Evolutionary conservation across 2,888 invertebrate species (phyloP).

Genomic region (Acanthopleura granulata): DNA sequence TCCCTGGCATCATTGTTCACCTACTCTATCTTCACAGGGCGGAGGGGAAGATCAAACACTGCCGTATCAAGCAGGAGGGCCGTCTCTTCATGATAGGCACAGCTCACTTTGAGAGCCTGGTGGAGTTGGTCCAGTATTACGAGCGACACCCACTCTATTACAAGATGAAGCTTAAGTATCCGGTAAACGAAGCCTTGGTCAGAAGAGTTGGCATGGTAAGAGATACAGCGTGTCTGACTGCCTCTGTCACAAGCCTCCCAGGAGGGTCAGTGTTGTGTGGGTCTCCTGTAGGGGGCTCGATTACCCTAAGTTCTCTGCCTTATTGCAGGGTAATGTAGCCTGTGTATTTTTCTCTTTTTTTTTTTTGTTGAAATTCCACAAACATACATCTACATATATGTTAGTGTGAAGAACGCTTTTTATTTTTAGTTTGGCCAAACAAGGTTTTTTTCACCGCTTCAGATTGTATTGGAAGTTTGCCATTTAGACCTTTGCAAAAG

Average conservation of each 20-base stretch:
- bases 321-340: not conserved
- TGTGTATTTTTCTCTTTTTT: not conserved
- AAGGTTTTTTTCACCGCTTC: no score
- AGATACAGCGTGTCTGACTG: not conserved
- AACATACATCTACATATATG: no score
- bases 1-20: no score
- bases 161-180: conserved; percentile 85
- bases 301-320: not conserved
- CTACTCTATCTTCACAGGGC: conserved; percentile 75
- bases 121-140: conserved; percentile 92
- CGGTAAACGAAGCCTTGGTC: conserved; percentile 63
- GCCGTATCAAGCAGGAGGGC: conserved; percentile 93
- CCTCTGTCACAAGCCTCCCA: not conserved
- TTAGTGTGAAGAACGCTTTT: no score
- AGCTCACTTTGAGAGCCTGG: conserved; percentile 94
- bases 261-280: not conserved
- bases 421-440: no score
- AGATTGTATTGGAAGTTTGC: no score
- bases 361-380: no score
- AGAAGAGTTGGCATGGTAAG: conserved; percentile 59
- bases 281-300: not conserved
- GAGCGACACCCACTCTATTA: conserved; percentile 91
- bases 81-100: conserved; percentile 90
- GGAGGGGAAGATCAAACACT: conserved; percentile 96
- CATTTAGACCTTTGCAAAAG: no score